A percentile compares a stretch with the other conserved stretches of the same genome.
Evolutionary conservation across 1,140 invertebrate species (phyloP).

Genomic region (Melanaphis sacchari): DNA sequence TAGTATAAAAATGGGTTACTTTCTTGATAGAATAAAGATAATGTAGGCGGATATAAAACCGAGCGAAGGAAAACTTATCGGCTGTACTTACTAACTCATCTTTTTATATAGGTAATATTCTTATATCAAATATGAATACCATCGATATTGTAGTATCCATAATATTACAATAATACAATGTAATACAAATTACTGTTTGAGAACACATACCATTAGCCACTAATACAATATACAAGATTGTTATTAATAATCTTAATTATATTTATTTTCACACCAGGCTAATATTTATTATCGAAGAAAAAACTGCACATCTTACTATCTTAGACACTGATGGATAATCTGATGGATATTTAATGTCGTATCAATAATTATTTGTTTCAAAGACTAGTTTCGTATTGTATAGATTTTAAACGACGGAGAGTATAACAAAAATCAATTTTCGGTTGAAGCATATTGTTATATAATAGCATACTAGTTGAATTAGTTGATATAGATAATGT

Average conservation of each 20-base stretch:
- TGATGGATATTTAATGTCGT: not conserved
- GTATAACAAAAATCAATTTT: not conserved
- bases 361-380: not conserved
- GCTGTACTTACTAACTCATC: too few relatives aligned
- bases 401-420: not conserved
- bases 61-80: not conserved
- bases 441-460: not conserved
- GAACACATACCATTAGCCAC: not conserved
- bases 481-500: not conserved
- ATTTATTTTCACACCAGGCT: not conserved
- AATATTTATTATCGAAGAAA: not conserved
- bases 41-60: not conserved
- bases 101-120: not conserved
- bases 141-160: not conserved
- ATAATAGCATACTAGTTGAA: not conserved
- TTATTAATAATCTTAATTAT: not conserved
- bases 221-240: not conserved
- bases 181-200: constrained; percentile 1
- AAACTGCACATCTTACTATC: not conserved
- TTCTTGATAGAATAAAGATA: not conserved
- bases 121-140: not conserved
- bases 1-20: not conserved
- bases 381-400: not conserved
- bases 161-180: not conserved
- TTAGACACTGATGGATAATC: too few relatives aligned